phyloP scores from a whole-genome alignment of 2,797 vertebrate genomes.

The Gadopsis marmoratus region DNA sequence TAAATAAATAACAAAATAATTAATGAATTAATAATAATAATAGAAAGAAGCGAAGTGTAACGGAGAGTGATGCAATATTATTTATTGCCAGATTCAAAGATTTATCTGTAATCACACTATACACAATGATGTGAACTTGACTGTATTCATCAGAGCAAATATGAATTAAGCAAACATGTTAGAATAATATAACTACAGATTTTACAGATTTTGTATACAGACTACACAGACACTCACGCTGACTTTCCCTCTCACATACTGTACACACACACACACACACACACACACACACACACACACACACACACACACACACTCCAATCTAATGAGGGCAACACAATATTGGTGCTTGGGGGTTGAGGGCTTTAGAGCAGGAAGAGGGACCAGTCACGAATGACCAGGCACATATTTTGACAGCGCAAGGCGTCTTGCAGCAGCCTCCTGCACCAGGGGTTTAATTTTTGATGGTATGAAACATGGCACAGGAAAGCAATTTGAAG shows the following conservation, averaged over 20 bases:
- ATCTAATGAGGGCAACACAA: conserved; percentile 65
- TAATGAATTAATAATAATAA: not conserved
- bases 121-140: conserved; percentile 16
- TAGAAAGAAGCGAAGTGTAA: conserved; percentile 1
- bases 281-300: conserved; percentile 26
- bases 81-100: conserved; percentile 28
- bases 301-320: conserved; percentile 29
- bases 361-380: conserved; percentile 59
- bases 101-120: not conserved
- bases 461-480: conserved; percentile 77
- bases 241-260: conserved; percentile 2
- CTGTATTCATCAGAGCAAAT: conserved; percentile 18
- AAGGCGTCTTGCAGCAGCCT: conserved; percentile 65
- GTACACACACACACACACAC: conserved; percentile 17
- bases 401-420: conserved; percentile 72
- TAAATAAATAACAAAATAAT: conserved; percentile 12
- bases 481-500: conserved; percentile 82
- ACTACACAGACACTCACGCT: not conserved
- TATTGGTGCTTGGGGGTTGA: conserved; percentile 40
- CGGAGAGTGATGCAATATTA: conserved; percentile 26
- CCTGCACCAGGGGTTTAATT: conserved; percentile 76
- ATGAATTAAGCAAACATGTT: not conserved
- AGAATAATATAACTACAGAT: not conserved
- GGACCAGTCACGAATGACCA: conserved; percentile 77
- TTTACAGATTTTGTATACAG: not conserved